Evolutionary conservation across 2,888 invertebrate species (phyloP), one percentile per base, ranked within the genome.

Genomic region (Unio pictorum): DNA sequence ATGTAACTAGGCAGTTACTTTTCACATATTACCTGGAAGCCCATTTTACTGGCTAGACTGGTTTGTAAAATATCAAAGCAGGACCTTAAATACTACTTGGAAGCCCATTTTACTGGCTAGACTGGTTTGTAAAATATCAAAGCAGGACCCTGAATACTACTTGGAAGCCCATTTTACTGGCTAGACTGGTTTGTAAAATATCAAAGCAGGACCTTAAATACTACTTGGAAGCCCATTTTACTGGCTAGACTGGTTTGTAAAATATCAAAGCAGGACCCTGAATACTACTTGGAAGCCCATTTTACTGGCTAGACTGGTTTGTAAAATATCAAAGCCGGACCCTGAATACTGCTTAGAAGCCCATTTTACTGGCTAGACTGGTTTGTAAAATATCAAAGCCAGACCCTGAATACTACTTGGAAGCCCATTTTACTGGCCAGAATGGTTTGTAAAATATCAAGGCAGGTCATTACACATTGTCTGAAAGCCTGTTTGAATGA

Each of bases 241-340:
- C 66, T 66, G 26, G 59, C 66, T 66, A 59, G 30, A 58, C 57
- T 20, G 66, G 66, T 59, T 59, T 66, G 8, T 66, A 57, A 58
- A 66, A 66, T n/a, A 54, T 58, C 17, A 57, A 57, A 30, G 34
- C 7, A 0, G 0, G 58, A 58, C 4, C 5, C 1, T 7, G 5
- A 1, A n/a, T 58, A 23, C n/a, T 58, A 58, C 23, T 23, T 58
- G 5, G 34, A 34, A 34, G 7, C 3, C 5, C 8, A 58, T 28
- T 28, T 28, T 57, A 66, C 59, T 66, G 26, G 59, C 59, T 66
- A 59, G 20, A 58, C 57, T 20, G 66, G 66, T 59, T 59, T 66
- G 8, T 66, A 57, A 58, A 66, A 66, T n/a, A 54, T 58, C 17
- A 57, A 57, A 30, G 34, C 7, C 0, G 0, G 58, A 58, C 4